These are phyloP conservation scores for Chrysolina americana DNA, from an alignment of 2,888 invertebrate species.

Conservation along the genomic window DNA sequence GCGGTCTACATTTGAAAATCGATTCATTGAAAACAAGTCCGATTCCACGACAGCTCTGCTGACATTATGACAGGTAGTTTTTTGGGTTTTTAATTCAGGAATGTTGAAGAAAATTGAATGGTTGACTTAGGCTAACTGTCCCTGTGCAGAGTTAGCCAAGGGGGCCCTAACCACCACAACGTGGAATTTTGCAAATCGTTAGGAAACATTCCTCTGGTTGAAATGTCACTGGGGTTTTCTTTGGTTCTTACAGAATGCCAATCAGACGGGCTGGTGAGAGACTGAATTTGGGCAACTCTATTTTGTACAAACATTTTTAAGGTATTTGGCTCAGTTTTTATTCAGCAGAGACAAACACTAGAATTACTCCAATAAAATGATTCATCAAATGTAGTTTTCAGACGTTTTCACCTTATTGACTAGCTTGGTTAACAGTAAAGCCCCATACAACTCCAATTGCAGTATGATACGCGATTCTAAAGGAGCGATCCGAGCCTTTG, in stretches of 20 bases:
- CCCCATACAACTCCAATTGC: conserved; percentile 12
- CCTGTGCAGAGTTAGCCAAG: background rate
- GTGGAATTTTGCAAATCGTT: background rate
- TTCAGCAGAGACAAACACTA: background rate
- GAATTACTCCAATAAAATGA: conserved; percentile 16
- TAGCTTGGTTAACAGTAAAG: conserved; percentile 16
- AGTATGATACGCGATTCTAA: conserved; percentile 17
- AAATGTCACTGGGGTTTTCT: background rate
- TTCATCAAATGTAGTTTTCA: background rate
- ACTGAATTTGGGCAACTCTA: background rate
- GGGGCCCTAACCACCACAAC: background rate
- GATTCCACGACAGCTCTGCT: too few relatives aligned
- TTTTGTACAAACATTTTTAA: background rate
- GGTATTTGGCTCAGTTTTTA: background rate
- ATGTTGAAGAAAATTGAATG: background rate
- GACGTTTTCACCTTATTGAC: conserved; percentile 21
- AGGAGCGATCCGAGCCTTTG: conserved; percentile 29
- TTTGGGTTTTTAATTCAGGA: too few relatives aligned
- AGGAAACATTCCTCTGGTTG: background rate
- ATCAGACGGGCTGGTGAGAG: background rate
- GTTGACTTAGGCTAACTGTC: background rate
- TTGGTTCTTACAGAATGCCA: background rate
- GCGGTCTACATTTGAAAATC: background rate
- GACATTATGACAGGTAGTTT: too few relatives aligned
- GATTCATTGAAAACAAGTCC: background rate